Evolutionary conservation across 2,113 vertebrate species (phyloP), one percentile per base, ranked within the genome.

Genomic region (Burhinus bistriatus): DNA sequence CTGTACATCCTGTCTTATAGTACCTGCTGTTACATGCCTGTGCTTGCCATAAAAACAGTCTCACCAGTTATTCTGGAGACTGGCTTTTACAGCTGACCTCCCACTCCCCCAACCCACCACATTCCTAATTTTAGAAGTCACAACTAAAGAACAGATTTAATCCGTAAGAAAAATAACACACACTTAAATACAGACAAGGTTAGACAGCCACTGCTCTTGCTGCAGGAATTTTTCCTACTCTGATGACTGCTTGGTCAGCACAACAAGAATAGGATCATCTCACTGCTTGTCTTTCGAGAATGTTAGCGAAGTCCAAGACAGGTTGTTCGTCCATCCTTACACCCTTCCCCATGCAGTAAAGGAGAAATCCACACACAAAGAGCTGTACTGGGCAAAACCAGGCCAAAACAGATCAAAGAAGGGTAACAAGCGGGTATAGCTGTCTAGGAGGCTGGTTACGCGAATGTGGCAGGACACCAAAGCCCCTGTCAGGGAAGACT

Each of bases 91-190:
- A 54, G 18, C 16, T 40, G 6, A 54, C 9, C 47, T 11, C 47
- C 47, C 47, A 49, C 16, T 8, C 21, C 0, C 0, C 10, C 54
- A 62, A 13, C 7, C 3, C 13, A 19, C 6, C 51, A 59, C 13
- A 10, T 62, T 51, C 5, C 26, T 71, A 15, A 7, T 57, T 65
- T 66, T 18, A 52, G 49, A 62, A 78, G 5, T 40, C 9, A 44
- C 40, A 47, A 2, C 16, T 72, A 29, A 64, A 82, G 55, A 51
- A 47, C 9, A n/a, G 27, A 38, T 81, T 89, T 84, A 65, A 81
- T 12, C 40, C 32, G 30, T 11, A 15, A 54, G n/a, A 14, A 87
- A 62, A 80, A 58, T 5, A 49, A 13, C 4, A 17, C 5, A 49
- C 11, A 7, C 36, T 59, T 55, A 47, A 70, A 38, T 7, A 15